Conservation (phyloP, 2,113 vertebrate species). For the Gymnobelideus leadbeateri region DNA sequence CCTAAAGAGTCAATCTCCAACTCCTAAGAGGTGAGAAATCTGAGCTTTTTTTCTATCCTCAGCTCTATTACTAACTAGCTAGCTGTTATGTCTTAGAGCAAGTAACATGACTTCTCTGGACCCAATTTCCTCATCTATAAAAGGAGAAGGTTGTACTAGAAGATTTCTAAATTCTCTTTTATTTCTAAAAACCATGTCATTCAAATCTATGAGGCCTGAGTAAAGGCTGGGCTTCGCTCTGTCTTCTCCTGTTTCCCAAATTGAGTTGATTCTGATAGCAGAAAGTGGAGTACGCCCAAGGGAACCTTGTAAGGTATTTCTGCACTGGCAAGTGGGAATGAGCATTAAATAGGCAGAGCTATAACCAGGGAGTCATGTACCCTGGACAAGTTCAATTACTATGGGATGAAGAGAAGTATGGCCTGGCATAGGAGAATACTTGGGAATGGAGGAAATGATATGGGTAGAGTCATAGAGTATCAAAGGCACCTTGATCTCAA, state of each 20-base stretch:
- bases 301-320: neutral
- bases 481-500: neutral
- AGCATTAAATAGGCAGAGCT: neutral
- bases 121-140: neutral
- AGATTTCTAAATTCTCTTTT: neutral
- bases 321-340: neutral
- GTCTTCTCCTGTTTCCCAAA: neutral
- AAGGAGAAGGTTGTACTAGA: neutral
- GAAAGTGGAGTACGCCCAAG: neutral
- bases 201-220: neutral
- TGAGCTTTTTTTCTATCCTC: neutral
- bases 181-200: neutral
- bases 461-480: neutral
- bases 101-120: neutral
- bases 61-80: neutral
- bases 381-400: neutral
- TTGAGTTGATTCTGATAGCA: neutral
- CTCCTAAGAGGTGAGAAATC: neutral
- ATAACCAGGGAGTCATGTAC: neutral
- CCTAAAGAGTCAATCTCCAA: neutral
- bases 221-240: neutral
- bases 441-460: neutral
- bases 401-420: neutral
- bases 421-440: neutral
- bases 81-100: neutral